Evolutionary conservation across 2,888 invertebrate genomes (phyloP), one percentile per base, ranked within the genome.

Genomic region (Pammene aurita): DNA sequence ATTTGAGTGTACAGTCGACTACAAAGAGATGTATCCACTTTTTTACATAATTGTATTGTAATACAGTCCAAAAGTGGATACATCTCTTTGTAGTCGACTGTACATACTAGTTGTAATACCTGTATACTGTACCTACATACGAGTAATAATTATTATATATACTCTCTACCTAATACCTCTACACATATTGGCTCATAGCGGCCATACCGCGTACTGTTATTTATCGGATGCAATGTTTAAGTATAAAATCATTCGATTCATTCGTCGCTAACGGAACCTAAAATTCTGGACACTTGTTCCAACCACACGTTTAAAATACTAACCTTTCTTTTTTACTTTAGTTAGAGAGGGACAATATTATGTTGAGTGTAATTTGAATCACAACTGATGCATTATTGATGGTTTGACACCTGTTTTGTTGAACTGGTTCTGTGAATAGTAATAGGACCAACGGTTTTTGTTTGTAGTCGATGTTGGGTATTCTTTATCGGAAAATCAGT

Each of bases 321-420:
- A 18, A 41, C 56, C 18, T 26, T n/a, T 41, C 26, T 57, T 50
- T 38, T 41, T 50, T 48, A 38, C 35, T 18, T 14, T 7, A 44
- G 38, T 46, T 54, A 35, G 60, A 60, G 13, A 54, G 54, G 10
- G 66, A 66, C 60, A 14, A 18, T 2, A 61, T 26, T 35, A 16
- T 54, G 16, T 11, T 38, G 16, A 42, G 35, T 10, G 10, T 48
- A 57, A 50, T 66, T 66, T 66, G 42, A 66, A 61, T 60, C 44
- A 68, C 66, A 66, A 57, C 66, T 72, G 63, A 73, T 74, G 71
- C 76, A 76, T 78, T 79, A 79, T 77, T 74, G 75, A 76, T 76
- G 74, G 73, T 70, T 73, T 77, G 74, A 75, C 77, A 75, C 76
- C 73, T 66, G 71, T 70, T 72, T 70, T 67, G 46, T 50, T 70